Percentiles rank a stretch among this genome's conserved stretches.
These are phyloP conservation scores for Cebus imitator DNA, from an alignment of 2,113 vertebrate genomes.

Conservation along the genomic window DNA sequence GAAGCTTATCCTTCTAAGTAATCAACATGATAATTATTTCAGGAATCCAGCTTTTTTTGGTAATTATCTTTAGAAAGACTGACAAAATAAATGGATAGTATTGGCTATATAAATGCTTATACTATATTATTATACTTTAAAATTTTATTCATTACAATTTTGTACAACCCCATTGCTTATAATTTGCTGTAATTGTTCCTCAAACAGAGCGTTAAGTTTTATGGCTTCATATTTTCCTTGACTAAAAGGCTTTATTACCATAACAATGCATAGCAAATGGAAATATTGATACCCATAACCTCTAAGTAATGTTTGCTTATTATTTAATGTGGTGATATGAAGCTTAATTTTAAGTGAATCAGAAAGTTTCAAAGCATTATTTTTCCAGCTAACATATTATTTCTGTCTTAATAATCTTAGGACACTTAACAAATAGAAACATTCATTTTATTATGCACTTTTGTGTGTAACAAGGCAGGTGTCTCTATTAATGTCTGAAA, in stretches of 20 bases:
- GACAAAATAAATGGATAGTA: conserved; percentile 50
- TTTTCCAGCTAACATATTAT: conserved; percentile 23
- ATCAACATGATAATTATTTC: conserved; percentile 71
- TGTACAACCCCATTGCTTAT: conserved; percentile 75
- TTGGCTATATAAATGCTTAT: conserved; percentile 71
- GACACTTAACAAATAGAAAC: conserved; percentile 3
- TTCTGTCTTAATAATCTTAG: conserved; percentile 37
- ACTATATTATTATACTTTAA: conserved; percentile 79
- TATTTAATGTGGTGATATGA: conserved; percentile 68
- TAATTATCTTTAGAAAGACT: conserved; percentile 73
- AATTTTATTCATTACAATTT: conserved; percentile 78
- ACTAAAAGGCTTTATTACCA: conserved; percentile 77
- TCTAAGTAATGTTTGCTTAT: conserved; percentile 73
- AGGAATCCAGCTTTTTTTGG: conserved; percentile 42
- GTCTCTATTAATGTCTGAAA: conserved; percentile 39
- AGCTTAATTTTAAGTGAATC: conserved; percentile 67
- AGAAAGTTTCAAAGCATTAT: conserved; percentile 34
- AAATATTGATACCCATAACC: conserved; percentile 69
- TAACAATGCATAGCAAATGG: conserved; percentile 57
- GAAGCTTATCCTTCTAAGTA: conserved; percentile 61
- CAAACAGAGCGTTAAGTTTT: conserved; percentile 80
- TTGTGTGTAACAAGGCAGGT: neutral
- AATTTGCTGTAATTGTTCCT: conserved; percentile 79
- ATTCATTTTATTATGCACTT: conserved; percentile 32
- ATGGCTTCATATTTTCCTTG: conserved; percentile 74